Evolutionary conservation across 2,113 vertebrate genomes (phyloP).

Genomic region (Galbula dea): DNA sequence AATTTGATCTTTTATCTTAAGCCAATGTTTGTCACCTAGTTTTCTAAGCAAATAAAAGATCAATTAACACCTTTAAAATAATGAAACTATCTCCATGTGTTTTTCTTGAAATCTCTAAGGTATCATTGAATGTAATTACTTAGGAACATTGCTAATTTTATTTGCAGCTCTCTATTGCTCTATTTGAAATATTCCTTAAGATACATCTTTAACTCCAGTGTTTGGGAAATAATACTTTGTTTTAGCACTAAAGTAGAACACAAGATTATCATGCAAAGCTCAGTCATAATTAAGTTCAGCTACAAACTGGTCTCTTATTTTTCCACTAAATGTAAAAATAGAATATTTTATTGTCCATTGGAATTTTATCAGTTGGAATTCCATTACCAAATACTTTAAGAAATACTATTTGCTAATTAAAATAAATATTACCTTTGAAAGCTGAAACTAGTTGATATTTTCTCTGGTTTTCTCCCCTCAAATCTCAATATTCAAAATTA

Average conservation of each 20-base stretch:
- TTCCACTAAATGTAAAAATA: background rate
- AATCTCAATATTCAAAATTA: background rate
- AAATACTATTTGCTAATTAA: background rate
- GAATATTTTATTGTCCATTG: too few relatives aligned
- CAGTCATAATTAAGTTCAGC: background rate
- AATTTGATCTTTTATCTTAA: background rate
- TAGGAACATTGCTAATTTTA: background rate
- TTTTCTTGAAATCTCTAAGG: background rate
- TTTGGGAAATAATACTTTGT: background rate
- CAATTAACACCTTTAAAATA: background rate
- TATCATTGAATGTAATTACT: background rate
- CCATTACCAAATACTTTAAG: background rate
- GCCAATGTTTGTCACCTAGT: background rate
- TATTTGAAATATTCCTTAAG: background rate
- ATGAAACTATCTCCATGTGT: background rate
- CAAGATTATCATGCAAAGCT: background rate
- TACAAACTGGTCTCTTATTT: background rate
- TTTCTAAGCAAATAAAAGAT: slow-evolving; percentile 9
- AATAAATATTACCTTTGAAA: background rate
- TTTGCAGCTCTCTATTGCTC: background rate
- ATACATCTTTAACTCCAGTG: background rate
- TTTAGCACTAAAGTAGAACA: background rate
- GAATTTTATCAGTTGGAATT: background rate
- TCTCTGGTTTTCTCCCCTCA: background rate
- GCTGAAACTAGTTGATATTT: background rate